Conservation (phyloP, 2,113 vertebrate species). For the Chaenogobius annularis region DNA sequence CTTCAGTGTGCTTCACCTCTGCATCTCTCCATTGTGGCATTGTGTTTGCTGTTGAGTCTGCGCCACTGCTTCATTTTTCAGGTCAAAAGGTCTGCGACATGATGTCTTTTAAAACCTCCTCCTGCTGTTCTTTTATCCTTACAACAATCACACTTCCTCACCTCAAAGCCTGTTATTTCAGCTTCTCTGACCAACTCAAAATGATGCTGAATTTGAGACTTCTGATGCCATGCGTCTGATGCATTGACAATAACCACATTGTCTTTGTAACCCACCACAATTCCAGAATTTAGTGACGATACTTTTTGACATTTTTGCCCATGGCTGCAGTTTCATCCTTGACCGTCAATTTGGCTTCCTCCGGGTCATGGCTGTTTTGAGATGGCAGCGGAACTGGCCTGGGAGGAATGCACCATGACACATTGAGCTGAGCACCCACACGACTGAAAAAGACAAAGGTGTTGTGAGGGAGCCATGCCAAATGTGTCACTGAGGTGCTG, state of each 20-base stretch:
- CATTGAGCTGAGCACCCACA: conserved; percentile 48
- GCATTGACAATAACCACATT: conserved; percentile 8
- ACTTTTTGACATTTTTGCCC: conserved; percentile 42
- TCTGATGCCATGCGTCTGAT: conserved; percentile 25
- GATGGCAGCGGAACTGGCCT: conserved; percentile 44
- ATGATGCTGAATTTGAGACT: conserved; percentile 10
- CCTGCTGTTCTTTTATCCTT: conserved; percentile 44
- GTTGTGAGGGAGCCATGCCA: neutral
- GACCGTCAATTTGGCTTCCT: conserved; percentile 4
- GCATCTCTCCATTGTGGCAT: conserved; percentile 45
- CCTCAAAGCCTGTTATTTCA: conserved; percentile 72
- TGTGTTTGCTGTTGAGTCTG: conserved; percentile 29
- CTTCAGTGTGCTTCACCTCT: conserved; percentile 6
- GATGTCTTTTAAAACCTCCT: conserved; percentile 23
- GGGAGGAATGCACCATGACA: conserved; percentile 63
- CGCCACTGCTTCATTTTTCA: conserved; percentile 27
- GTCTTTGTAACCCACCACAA: conserved; percentile 36
- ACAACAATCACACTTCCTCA: conserved; percentile 69
- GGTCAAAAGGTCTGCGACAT: conserved; percentile 48
- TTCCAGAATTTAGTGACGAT: conserved; percentile 54
- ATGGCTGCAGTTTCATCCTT: conserved; percentile 23
- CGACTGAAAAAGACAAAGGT: conserved; percentile 31
- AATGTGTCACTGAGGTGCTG: conserved; percentile 5
- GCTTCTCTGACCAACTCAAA: conserved; percentile 48
- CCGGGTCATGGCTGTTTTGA: conserved; percentile 26